These are phyloP conservation scores for Habropoda laboriosa DNA, from an alignment of 1,140 invertebrate species.

Conservation along the genomic window DNA sequence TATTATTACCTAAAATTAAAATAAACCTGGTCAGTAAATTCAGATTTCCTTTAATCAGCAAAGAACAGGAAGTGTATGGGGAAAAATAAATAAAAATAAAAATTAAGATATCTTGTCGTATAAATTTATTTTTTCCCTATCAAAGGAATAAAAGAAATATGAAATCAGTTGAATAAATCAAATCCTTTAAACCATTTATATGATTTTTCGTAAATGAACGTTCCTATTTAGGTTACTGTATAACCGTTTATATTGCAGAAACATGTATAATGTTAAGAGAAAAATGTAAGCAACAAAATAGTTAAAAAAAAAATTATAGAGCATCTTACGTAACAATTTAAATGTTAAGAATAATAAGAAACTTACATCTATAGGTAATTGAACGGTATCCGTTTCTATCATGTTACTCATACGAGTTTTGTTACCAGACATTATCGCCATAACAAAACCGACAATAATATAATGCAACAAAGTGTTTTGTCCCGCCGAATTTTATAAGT, in stretches of 20 bases:
- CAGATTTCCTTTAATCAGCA: neutral
- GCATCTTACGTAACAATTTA: neutral
- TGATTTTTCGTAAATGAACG: neutral
- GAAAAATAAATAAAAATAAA: neutral
- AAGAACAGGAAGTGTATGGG: too few species aligned
- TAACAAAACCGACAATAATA: neutral
- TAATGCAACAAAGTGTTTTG: neutral
- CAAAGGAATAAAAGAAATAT: neutral
- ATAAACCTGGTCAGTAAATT: neutral
- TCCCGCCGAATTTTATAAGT: neutral
- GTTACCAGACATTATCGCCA: constrained; percentile 6
- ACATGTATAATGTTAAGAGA: neutral
- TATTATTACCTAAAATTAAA: constrained; percentile 83
- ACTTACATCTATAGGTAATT: constrained; percentile 48
- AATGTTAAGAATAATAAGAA: neutral
- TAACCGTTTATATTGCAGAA: neutral
- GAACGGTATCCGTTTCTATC: constrained; percentile 24
- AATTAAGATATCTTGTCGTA: neutral
- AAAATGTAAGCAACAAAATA: neutral
- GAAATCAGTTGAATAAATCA: neutral
- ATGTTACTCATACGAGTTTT: constrained; percentile 8
- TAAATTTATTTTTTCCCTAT: neutral
- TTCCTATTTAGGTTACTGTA: neutral
- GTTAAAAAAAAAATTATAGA: neutral
- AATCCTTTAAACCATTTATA: neutral